Evolutionary conservation across 2,113 vertebrate species (phyloP), one percentile per base, ranked within the genome.

Genomic region (Crotalus helleri): DNA sequence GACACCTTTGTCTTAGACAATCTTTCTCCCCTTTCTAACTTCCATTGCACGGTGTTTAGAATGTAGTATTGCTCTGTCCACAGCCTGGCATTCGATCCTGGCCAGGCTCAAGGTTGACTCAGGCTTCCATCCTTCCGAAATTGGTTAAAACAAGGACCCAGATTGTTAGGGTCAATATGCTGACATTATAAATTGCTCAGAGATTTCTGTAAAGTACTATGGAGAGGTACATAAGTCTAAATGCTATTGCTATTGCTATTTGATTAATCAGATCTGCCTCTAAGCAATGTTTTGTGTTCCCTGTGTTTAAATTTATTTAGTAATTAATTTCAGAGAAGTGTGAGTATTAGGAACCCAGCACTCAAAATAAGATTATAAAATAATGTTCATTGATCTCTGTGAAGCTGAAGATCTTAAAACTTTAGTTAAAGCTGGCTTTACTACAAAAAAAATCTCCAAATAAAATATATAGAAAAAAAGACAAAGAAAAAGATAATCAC

Each of bases 11-110:
- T 51, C 49, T 51, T 49, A 49, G 8, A 51, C 8, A 51, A 33
- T 33, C 64, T 87, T 90, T 91, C 85, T n/a, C 26, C 95, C n/a
- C 55, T 53, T 94, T 92, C 9, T 24, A 21, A 85, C 91, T 23
- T 58, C 49, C 5, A 57, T 64, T 88, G 64, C n/a, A 17, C 64
- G 33, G 64, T 69, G 64, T 33, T 69, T 69, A 69, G 64, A 69
- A 69, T 69, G 4, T 13, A 69, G 12, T 33, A 15, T 69, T 69
- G 29, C 13, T 17, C 29, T 69, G 29, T 2, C 15, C 64, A 33
- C 4, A 69, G 29, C 13, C 64, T 69, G 12, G 12, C 5, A 12
- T 69, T n/a, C n/a, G 12, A 69, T n/a, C 29, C 12, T 69, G n/a
- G 33, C 12, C 0, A 2, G 64, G 4, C 4, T 69, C 64, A 69